Base-by-base conservation (phyloP, 2,888 invertebrate genomes). In the Aleiodes leptofemur region DNA sequence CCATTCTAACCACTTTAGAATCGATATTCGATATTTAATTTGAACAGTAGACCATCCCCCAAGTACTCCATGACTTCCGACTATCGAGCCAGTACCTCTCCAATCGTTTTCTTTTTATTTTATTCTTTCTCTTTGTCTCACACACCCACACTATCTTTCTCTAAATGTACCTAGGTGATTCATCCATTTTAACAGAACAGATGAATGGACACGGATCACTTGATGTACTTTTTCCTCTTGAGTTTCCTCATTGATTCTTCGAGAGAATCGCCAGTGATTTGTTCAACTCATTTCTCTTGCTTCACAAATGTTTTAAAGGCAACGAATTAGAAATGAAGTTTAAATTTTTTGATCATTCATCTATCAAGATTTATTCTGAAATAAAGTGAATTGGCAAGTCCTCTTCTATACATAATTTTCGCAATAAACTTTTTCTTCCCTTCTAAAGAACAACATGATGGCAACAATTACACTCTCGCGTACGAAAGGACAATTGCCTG, bases 11-110 rank as follows among this genome's bases (percentile, higher is more conserved):
- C 78, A 77, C 76, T 79, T 76, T 23, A 64, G 73, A 76, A 80
- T 81, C 84, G 83, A 85, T 85, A 84, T 84, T 85, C 83, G 81
- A 84, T 84, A 84, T 84, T 83, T 84, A 82, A 83, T 83, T 84
- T 83, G 79, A 76, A 76, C 78, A 77, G 72, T 78, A 79, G 78
- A 78, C 76, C 80, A 77, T 72, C 78, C 66, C n/a, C 74, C 57
- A 11, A 53, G 38, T 51, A 69, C 50, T 73, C 68, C 71, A 43
- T 74, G 55, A 61, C 57, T 76, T 57, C 57, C 51, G 55, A 23
- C 72, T 56, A 77, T 70, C 74, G 70, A 73, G 75, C 76, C 77
- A 77, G 16, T 69, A 14, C 38, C 51, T 72, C 34, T 53, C 9
- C 34, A 69, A 29, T 66, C 50, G 53, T 29, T 53, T n/a, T 57